These are phyloP conservation scores for Psococerastis gibbosa DNA, from an alignment of 2,888 invertebrate genomes.

Conservation along the genomic window DNA sequence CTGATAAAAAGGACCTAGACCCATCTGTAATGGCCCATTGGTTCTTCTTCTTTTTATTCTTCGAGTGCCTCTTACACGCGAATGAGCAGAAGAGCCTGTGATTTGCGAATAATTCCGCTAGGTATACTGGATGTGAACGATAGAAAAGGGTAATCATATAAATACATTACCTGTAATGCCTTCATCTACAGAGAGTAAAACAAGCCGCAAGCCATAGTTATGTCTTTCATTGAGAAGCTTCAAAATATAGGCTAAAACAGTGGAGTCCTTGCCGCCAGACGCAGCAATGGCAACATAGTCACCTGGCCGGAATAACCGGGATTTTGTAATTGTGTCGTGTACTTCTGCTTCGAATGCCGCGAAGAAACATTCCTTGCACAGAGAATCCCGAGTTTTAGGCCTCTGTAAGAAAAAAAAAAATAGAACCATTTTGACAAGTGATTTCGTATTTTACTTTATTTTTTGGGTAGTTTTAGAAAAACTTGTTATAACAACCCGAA, in stretches of 20 bases:
- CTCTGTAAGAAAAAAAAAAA: conserved; percentile 34
- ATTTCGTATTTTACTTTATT: not conserved
- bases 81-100: too few species aligned
- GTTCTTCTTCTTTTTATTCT: too few species aligned
- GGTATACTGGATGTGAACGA: not conserved
- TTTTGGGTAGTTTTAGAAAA: too few species aligned
- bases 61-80: too few species aligned
- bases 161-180: conserved; percentile 60
- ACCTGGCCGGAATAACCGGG: conserved; percentile 61
- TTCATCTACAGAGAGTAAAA: conserved; percentile 92
- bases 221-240: conserved; percentile 80
- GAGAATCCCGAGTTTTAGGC: conserved; percentile 75
- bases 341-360: conserved; percentile 87
- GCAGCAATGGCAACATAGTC: conserved; percentile 86
- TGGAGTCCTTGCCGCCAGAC: conserved; percentile 91
- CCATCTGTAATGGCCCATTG: too few species aligned
- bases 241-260: conserved; percentile 85
- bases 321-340: conserved; percentile 71
- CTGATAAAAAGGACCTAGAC: too few species aligned
- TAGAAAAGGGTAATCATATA: too few species aligned
- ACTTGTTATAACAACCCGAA: too few species aligned
- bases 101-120: too few species aligned
- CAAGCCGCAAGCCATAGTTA: conserved; percentile 73
- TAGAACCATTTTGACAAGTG: conserved; percentile 1
- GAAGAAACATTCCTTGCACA: conserved; percentile 91